phyloP scores from a whole-genome alignment of 2,113 vertebrate genomes.

The Kryptolebias marmoratus region DNA sequence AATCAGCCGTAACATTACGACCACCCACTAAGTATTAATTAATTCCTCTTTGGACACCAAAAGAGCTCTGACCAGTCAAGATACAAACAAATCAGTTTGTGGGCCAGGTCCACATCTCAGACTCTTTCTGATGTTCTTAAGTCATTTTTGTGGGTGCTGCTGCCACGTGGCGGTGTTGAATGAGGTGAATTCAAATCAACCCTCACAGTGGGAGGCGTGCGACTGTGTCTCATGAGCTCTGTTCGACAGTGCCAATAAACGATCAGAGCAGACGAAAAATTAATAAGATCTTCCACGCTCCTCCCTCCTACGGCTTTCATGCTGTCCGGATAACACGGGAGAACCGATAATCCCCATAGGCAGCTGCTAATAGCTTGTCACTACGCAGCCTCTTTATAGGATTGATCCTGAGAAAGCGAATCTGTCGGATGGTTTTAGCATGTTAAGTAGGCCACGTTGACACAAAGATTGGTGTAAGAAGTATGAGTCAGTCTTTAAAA shows the following conservation, averaged over 20 bases:
- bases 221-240: conserved; percentile 39
- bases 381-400: conserved; percentile 31
- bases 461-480: conserved; percentile 4
- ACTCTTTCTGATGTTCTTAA: no score
- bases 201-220: neutral
- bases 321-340: conserved; percentile 54
- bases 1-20: no score
- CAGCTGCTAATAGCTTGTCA: conserved; percentile 59
- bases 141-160: no score
- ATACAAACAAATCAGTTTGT: no score
- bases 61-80: no score
- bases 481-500: neutral
- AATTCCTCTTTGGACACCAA: no score
- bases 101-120: no score
- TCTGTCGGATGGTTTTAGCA: conserved; percentile 43
- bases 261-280: conserved; percentile 40
- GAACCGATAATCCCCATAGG: conserved; percentile 51
- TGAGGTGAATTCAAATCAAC: conserved; percentile 17
- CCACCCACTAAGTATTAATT: no score
- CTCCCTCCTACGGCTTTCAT: conserved; percentile 44
- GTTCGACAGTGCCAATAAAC: conserved; percentile 55
- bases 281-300: conserved; percentile 40
- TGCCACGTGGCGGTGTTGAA: no score
- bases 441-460: conserved; percentile 43
- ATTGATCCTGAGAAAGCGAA: conserved; percentile 34